A percentile compares a stretch with the other conserved stretches of the same genome.
Conservation (phyloP, 2,888 invertebrate species). For the Dicycla oo region DNA sequence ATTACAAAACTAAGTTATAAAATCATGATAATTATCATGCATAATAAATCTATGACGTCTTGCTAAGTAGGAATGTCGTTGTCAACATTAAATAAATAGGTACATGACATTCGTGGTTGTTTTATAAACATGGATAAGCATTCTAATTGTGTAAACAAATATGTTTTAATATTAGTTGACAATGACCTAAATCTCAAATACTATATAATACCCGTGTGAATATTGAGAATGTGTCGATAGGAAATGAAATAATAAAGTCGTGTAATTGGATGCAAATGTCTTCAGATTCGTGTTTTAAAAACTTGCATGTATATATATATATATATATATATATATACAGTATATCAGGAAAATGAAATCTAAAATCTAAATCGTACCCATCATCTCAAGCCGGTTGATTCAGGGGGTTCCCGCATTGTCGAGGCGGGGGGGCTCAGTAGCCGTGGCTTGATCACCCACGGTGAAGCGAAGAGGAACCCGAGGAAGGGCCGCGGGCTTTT, state of each 20-base stretch:
- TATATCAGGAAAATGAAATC: not conserved
- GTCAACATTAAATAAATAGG: conserved; percentile 24
- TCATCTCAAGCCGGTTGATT: no score
- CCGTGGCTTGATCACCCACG: no score
- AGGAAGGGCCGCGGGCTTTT: no score
- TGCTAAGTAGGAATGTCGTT: not conserved
- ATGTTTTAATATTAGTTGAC: conserved; percentile 32
- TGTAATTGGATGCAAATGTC: not conserved
- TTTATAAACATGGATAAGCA: conserved; percentile 31
- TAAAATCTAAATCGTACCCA: not conserved
- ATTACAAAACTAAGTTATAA: not conserved
- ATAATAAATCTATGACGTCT: conserved; percentile 18
- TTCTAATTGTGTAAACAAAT: conserved; percentile 28
- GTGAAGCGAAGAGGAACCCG: no score
- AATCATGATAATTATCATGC: conserved; percentile 10
- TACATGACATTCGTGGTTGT: conserved; percentile 15
- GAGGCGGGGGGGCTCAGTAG: no score
- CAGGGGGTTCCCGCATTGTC: no score
- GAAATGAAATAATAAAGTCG: not conserved
- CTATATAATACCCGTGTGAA: not conserved
- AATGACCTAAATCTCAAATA: conserved; percentile 40
- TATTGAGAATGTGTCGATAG: not conserved
- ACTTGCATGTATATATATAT: no score
- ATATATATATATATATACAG: no score
- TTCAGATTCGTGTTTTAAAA: not conserved